Base-by-base conservation (phyloP, 1,140 invertebrate species). In the Caenorhabditis inopinata region DNA sequence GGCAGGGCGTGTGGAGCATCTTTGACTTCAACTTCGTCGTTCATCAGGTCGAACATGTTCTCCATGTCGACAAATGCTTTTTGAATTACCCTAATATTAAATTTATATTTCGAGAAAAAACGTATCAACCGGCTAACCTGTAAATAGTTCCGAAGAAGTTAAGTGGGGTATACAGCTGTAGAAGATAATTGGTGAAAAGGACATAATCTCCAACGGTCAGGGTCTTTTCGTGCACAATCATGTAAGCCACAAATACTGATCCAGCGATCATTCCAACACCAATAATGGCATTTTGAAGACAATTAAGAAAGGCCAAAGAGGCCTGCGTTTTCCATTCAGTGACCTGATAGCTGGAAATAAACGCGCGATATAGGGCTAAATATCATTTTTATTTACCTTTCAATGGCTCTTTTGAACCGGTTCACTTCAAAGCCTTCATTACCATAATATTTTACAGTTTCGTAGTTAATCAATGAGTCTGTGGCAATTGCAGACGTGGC, bases 101-200 rank as follows among this genome's bases (percentile, higher is more conserved):
- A 47, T 53, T 53, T 53, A 11, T 1, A 11, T 53, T 23, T 53
- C 1, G n/a, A 11, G 11, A 53, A 53, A 53, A 27, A 53, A 9
- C 49, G 49, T 47, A 18, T 14, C n/a, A n/a, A n/a, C 1, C 25
- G n/a, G 45, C 11, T 23, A 21, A 79, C 78, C 78, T 93, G 87
- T 98, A 98, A 89, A 96, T 96, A n/a, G 96, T 97, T 18, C 96
- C 96, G 88, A 98, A 95, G 93, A 94, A 98, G 90, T 98, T 98
- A 1, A 98, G 89, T 0, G 96, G 96, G 23, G 94, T 93, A 87
- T 97, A 97, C n/a, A 98, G 89, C 88, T 98, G 96, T 62, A 95
- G 92, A n/a, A 98, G 93, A 85, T 98, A 97, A 18, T 94, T 94
- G 0, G 94, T 93, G 90, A 97, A 98, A 1, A 98, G 90, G 5